Evolutionary conservation across 2,888 invertebrate genomes (phyloP), one percentile per base, ranked within the genome.

Genomic region (Morpho helenor): DNA sequence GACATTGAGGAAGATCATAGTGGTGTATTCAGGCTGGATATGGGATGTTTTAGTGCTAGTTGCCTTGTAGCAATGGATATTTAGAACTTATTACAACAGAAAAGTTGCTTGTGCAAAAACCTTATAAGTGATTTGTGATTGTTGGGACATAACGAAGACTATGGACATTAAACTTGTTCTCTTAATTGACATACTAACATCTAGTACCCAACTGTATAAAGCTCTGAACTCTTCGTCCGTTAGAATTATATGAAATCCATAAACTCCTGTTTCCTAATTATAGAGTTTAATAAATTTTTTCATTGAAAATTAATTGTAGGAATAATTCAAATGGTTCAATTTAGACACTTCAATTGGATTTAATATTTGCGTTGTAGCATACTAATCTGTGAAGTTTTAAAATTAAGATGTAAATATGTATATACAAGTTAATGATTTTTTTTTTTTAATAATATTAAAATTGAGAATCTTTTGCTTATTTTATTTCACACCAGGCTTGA

Each of bases 371-470:
- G 72, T 79, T 79, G 61, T 76, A 75, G 76, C 72, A 75, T 78
- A 79, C 70, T 73, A 76, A 73, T 76, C 76, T 68, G 76, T 75
- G 67, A 71, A 70, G 62, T 58, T 73, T 72, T 75, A 62, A 66
- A 70, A 66, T 77, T 83, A 85, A 85, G 84, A 82, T 88, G 88
- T 88, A 88, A 87, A 89, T 88, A 89, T 89, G 88, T 89, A 89
- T 76, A 88, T 87, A 88, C 76, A 82, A 77, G 76, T 77, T 85
- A 84, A 80, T 81, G 81, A 83, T 85, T 84, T 84, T 83, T 67
- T 69, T 72, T 72, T 78, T 78, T 79, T 79, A 75, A 73, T 76
- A 73, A 73, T 78, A 76, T 76, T 75, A 76, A 78, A 74, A 72
- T 76, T 76, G 81, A 75, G 74, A 74, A 72, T 75, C 77, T 65